Evolutionary conservation across 30 jellyfish, hydroid and myxozoan genomes (phyloP).

Genomic region (Calvadosia cruxmelitensis): DNA sequence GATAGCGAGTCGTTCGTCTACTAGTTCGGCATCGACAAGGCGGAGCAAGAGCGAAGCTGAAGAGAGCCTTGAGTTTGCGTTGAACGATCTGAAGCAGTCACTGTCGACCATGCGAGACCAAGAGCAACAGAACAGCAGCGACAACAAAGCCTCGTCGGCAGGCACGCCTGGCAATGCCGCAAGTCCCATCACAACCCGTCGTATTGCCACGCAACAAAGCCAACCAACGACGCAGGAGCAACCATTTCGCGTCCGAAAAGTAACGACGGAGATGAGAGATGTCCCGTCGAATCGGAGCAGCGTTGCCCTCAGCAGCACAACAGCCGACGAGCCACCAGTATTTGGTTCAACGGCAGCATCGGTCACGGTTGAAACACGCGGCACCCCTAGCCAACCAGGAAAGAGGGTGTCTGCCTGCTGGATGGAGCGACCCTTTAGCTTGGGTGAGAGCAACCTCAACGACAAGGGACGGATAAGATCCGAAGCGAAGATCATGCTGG

Average conservation of each 20-base stretch:
- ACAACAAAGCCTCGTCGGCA: background rate
- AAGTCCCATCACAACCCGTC: background rate
- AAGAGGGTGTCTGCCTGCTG: background rate
- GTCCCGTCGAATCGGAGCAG: background rate
- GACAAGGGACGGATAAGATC: constrained; percentile 27
- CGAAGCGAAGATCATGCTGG: constrained; percentile 51
- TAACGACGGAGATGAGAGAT: background rate
- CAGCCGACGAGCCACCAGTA: background rate
- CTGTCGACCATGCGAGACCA: constrained; percentile 63
- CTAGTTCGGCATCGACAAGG: constrained; percentile 30
- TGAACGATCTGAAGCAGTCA: constrained; percentile 68
- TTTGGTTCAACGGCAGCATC: background rate
- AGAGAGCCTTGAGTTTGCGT: constrained; percentile 92
- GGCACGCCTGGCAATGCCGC: background rate
- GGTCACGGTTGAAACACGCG: background rate
- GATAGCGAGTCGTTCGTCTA: constrained; percentile 1
- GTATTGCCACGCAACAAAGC: background rate
- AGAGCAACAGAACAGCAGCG: background rate
- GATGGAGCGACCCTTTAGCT: background rate
- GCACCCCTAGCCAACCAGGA: background rate
- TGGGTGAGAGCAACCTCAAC: background rate
- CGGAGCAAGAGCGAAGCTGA: constrained; percentile 96
- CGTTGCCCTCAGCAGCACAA: background rate
- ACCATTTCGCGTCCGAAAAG: background rate
- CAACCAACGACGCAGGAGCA: constrained; percentile 27